phyloP scores from a whole-genome alignment of 1,140 invertebrate genomes.

The Trissolcus basalis region DNA sequence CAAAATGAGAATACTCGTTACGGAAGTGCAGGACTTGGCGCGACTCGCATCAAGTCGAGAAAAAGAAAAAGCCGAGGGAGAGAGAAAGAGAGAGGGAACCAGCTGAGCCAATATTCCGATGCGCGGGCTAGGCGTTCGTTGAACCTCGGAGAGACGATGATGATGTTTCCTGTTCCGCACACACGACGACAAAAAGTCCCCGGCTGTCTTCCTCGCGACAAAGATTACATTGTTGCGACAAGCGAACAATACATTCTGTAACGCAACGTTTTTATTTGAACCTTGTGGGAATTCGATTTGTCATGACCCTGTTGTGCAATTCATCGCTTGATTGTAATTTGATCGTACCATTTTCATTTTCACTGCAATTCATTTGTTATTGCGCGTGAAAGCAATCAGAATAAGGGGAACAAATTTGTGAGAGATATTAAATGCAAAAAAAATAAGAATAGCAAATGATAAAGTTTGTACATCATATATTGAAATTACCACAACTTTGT shows the following conservation, averaged over 20 bases:
- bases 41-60: conserved; percentile 58
- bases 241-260: conserved; percentile 55
- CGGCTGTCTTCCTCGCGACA: conserved; percentile 29
- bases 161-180: conserved; percentile 57
- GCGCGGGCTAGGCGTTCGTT: conserved; percentile 69
- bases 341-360: neutral
- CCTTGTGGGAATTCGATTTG: conserved; percentile 51
- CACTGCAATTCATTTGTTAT: too few species aligned
- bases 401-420: too few species aligned
- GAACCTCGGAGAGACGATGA: conserved; percentile 64
- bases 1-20: conserved; percentile 55
- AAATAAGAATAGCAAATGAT: too few species aligned
- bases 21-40: conserved; percentile 54
- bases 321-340: conserved; percentile 28
- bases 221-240: conserved; percentile 54
- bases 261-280: conserved; percentile 41
- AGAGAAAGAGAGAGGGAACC: conserved; percentile 22
- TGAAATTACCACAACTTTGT: too few species aligned
- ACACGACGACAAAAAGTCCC: conserved; percentile 38
- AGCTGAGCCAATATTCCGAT: conserved; percentile 69
- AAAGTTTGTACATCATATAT: too few species aligned
- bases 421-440: too few species aligned
- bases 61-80: conserved; percentile 39
- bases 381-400: too few species aligned
- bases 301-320: conserved; percentile 41